Evolutionary conservation across 2,888 invertebrate species (phyloP).

Genomic region (Yponomeuta sedellus): DNA sequence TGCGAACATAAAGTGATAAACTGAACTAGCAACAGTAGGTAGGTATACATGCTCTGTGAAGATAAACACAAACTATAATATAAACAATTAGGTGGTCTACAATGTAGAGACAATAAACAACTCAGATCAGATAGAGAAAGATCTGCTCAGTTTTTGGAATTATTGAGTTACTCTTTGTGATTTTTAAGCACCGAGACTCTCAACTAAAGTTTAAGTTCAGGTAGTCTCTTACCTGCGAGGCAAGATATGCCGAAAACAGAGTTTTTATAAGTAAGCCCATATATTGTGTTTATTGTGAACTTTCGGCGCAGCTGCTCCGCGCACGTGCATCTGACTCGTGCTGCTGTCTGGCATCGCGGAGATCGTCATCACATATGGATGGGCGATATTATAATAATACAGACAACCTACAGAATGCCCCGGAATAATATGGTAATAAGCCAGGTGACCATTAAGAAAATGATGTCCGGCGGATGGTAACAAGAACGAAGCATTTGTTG

Average conservation of each 20-base stretch:
- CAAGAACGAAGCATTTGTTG: too few species aligned
- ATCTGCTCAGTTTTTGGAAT: too few species aligned
- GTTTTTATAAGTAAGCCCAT: conserved; percentile 2
- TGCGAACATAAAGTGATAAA: too few species aligned
- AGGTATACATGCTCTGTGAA: too few species aligned
- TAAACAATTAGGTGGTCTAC: too few species aligned
- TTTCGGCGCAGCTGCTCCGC: background rate
- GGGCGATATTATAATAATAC: background rate
- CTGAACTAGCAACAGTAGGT: too few species aligned
- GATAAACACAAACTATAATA: too few species aligned
- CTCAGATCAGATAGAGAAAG: too few species aligned
- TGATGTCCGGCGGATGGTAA: background rate
- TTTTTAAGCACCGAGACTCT: too few species aligned
- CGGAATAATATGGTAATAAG: background rate
- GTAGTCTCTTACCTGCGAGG: background rate
- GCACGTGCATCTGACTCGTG: conserved; percentile 12
- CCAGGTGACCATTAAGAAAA: background rate
- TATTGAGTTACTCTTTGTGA: too few species aligned
- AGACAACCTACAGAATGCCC: background rate
- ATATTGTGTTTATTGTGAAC: background rate
- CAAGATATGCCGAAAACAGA: conserved; percentile 13
- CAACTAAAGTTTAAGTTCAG: too few species aligned
- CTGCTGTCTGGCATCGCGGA: background rate
- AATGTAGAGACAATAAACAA: too few species aligned
- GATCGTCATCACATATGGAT: background rate